phyloP scores from a whole-genome alignment of 2,113 vertebrate species.

The Meles meles region DNA sequence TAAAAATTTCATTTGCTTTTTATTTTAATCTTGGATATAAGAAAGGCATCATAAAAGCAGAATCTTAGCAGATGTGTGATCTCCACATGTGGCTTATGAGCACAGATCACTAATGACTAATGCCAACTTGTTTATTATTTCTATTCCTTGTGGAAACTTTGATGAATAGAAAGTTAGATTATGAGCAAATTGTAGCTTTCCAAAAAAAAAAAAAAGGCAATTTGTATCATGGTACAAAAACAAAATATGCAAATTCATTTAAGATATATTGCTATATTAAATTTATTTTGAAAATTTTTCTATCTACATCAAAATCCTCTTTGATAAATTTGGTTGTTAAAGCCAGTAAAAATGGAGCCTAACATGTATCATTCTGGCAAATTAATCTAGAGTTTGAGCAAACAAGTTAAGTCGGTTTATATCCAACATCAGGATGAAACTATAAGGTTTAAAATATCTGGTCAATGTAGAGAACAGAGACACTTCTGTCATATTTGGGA shows the following conservation, averaged over 20 bases:
- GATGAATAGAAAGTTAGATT: constrained; percentile 47
- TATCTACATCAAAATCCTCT: neutral
- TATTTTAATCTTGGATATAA: constrained; percentile 43
- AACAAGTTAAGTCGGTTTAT: neutral
- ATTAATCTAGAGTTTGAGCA: neutral
- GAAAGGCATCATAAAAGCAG: constrained; percentile 41
- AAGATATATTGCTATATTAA: neutral
- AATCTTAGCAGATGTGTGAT: constrained; percentile 44
- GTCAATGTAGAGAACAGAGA: neutral
- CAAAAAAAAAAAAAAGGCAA: neutral
- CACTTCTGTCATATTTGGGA: neutral
- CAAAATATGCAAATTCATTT: constrained; percentile 31
- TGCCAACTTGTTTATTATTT: constrained; percentile 60
- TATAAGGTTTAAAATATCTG: neutral
- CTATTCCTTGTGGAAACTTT: constrained; percentile 66
- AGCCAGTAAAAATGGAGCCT: neutral
- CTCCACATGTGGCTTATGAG: constrained; percentile 58
- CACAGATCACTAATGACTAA: constrained; percentile 56
- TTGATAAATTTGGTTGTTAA: neutral
- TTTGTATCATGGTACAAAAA: neutral
- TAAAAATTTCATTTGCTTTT: constrained; percentile 44
- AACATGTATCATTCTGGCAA: neutral
- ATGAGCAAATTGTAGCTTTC: neutral
- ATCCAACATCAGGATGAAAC: neutral
- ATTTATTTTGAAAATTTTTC: neutral